Base-by-base conservation (phyloP, 2,113 vertebrate genomes). In the Corythoichthys haematopterus region DNA sequence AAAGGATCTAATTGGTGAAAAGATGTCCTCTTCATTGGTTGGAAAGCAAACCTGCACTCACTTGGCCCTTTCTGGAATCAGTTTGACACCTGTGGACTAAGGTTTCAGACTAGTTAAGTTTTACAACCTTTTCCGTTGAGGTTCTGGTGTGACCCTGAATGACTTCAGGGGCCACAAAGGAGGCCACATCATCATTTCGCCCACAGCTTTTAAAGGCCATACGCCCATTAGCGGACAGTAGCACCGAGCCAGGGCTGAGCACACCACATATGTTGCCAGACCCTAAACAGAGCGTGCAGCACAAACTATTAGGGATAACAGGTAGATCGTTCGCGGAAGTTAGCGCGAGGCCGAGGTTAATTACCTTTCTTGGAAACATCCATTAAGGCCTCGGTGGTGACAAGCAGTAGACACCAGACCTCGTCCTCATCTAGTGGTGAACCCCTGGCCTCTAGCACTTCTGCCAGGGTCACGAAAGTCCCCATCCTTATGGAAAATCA, bases 391-490 rank as follows among this genome's bases (percentile, higher is more conserved):
- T 91, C 85, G 2, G 89, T 83, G 55, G 91, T 88, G 72, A 91
- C 75, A 1, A 89, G 86, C 71, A 96, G 87, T 33, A 97, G 84
- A 72, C 93, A 92, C 94, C 95, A 98, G 76, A 96, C 90, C 79
- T 96, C 94, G 37, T 92, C 92, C 70, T 96, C 95, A 35, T 92
- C 92, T 71, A 97, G 83, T 56, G 93, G 88, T 50, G 92, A 90
- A 48, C 92, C 94, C 82, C 90, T 92, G 75, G 85, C 91, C 88
- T 94, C 92, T 84, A 97, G 78, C 82, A 91, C 92, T 59, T 94
- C 93, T 16, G 93, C 90, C 90, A 98, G 89, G 66, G 93, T 95
- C 88, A 95, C 93, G 64, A 92, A 94, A 3, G 86, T 91, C 28
- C 72, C 94, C 93, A 95, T 94, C n/a, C 88, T 91, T 72, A 59